Evolutionary conservation across 2,888 invertebrate species (phyloP), one percentile per base, ranked within the genome.

Genomic region (Dynastes maya): DNA sequence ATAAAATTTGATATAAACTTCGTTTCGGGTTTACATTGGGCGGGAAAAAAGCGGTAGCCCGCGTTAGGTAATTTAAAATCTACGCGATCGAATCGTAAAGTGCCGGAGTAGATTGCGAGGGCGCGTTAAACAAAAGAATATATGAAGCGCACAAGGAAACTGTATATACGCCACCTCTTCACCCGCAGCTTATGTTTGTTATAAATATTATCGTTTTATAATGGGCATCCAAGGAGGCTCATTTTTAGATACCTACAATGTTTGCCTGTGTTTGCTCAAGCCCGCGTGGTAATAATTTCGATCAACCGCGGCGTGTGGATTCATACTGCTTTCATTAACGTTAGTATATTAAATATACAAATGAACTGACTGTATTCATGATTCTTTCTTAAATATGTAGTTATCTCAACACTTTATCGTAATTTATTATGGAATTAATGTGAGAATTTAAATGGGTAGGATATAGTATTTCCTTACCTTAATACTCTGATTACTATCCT

Each of bases 1-100:
- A 45, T 67, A 67, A 67, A 67, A 67, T 67, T 16, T 45, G 67
- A 67, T 67, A 67, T 67, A 67, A 67, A 67, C 67, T 67, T 67
- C 27, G 45, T 8, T 9, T 22, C n/a, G 49, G 40, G 67, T 67
- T 67, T 67, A 67, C 64, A 64, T 29, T 37, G 53, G 16, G n/a
- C 13, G 40, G 22, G 22, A n/a, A 27, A 40, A 67, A 67, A 67
- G 45, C 27, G 22, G 16, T 22, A 67, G 13, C 45, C n/a, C 37
- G 9, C 32, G 29, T 37, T 45, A 32, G 1, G 64, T 32, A 64
- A 64, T 64, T 64, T 67, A 67, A 45, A 67, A 67, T 67, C 45
- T 49, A 27, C 45, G 67, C 67, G 67, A 67, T 67, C n/a, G 16
- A 49, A 67, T 45, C 45, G 22, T 67, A 49, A 67, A 67, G 22